phyloP scores from a whole-genome alignment of 1,140 invertebrate species.

The Stegodyphus mimosarum region DNA sequence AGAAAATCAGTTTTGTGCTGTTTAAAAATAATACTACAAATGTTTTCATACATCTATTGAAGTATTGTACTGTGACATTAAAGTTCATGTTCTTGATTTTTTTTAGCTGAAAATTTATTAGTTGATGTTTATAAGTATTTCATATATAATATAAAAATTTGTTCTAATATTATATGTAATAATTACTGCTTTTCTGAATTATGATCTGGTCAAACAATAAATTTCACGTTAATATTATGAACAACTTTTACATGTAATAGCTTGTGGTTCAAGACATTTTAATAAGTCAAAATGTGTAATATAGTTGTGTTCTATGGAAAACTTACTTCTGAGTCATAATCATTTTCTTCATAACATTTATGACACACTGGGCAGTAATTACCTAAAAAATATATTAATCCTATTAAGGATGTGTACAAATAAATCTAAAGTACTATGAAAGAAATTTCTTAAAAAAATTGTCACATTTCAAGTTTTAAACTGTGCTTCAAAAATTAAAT shows the following conservation, averaged over 20 bases:
- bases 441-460: neutral
- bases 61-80: no score
- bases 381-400: slow-evolving; percentile 64
- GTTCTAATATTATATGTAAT: no score
- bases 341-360: slow-evolving; percentile 91
- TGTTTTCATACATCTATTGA: no score
- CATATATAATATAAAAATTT: no score
- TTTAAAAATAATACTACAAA: no score
- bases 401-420: neutral
- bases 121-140: no score
- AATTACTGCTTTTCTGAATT: no score
- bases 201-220: no score
- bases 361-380: slow-evolving; percentile 94
- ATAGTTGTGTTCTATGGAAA: neutral
- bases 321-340: slow-evolving; percentile 85
- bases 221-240: no score
- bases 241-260: slow-evolving; percentile 16
- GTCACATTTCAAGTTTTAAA: neutral
- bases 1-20: no score
- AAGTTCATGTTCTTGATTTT: no score
- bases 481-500: neutral
- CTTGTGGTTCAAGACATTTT: slow-evolving; percentile 26
- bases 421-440: neutral
- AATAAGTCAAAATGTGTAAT: neutral
- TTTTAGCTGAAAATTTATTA: no score